A percentile compares a stretch with the other conserved stretches of the same genome.
phyloP scores from a whole-genome alignment of 2,888 invertebrate species.

The Chaitophorus viminalis region DNA sequence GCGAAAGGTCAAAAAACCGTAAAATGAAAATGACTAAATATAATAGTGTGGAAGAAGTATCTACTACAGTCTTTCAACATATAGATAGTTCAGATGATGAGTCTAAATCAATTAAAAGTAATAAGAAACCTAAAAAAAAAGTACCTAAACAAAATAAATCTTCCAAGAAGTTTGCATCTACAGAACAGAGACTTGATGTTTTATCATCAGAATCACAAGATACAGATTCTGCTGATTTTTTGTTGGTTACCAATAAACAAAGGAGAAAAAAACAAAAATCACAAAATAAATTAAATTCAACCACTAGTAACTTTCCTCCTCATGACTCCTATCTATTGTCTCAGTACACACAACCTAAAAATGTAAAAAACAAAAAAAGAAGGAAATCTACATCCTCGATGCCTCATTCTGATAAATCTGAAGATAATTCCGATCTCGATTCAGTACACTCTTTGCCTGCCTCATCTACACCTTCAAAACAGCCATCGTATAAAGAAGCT shows the following conservation, averaged over 20 bases:
- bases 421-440: slow-evolving; percentile 82
- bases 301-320: slow-evolving; percentile 58
- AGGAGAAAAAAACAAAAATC: slow-evolving; percentile 76
- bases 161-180: slow-evolving; percentile 58
- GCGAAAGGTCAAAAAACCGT: slow-evolving; percentile 63
- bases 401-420: slow-evolving; percentile 83
- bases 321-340: slow-evolving; percentile 62
- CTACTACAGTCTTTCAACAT: slow-evolving; percentile 79
- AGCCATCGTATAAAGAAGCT: slow-evolving; percentile 48
- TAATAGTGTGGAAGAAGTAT: slow-evolving; percentile 83
- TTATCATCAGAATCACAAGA: slow-evolving; percentile 59
- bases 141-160: slow-evolving; percentile 63
- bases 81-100: slow-evolving; percentile 68
- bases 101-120: slow-evolving; percentile 48
- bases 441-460: slow-evolving; percentile 86
- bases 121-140: slow-evolving; percentile 55
- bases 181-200: slow-evolving; percentile 58
- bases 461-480: slow-evolving; percentile 64
- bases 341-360: slow-evolving; percentile 60
- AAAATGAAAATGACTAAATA: slow-evolving; percentile 73
- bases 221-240: slow-evolving; percentile 72
- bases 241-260: slow-evolving; percentile 85
- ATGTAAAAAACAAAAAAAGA: slow-evolving; percentile 61
- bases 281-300: slow-evolving; percentile 56
- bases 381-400: slow-evolving; percentile 80